Evolutionary conservation across 2,888 invertebrate species (phyloP), one percentile per base, ranked within the genome.

Genomic region (Nesidiocoris tenuis): DNA sequence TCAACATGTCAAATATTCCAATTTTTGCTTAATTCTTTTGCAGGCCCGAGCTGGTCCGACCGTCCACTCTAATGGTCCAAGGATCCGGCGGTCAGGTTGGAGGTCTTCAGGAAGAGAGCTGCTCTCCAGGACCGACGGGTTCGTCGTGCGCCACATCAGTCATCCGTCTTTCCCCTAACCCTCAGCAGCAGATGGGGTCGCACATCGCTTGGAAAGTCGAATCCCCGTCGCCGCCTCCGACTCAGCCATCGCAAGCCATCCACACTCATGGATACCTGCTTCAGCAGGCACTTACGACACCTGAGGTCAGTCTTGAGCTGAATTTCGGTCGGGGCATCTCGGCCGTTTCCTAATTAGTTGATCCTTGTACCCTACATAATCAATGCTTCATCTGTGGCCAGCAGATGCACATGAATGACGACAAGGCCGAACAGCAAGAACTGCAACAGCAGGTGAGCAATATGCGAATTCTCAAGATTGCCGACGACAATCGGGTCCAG

Each of bases 161-260:
- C 55, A 94, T 94, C 82, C 86, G 94, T 82, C 91, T 93, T 81
- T 94, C 94, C 1, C 93, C 93, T 12, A 82, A 82, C 67, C 81
- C 81, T 59, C 78, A 76, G 55, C 65, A 61, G 39, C 77, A 70
- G 17, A 56, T 75, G 17, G 70, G 74, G 39, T 67, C 76, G 54
- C 79, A 79, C 39, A 77, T 77, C 9, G 74, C 79, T 54, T 81
- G 80, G 80, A 77, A 77, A 24, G 76, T 79, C n/a, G 81, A 81
- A 59, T 80, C 79, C 66, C 82, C 81, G 39, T 80, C 78, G 12
- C 80, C 80, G 3, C 76, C 80, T 21, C 80, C 79, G 65, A 54
- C 54, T 68, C 75, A 76, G 2, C 77, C 76, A 16, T 78, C 78
- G 39, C 76, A 76, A 25, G 67, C 79, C 0, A 76, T 79, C 5